Base-by-base conservation (phyloP, 2,113 vertebrate genomes). In the Oreochromis tanganicae region DNA sequence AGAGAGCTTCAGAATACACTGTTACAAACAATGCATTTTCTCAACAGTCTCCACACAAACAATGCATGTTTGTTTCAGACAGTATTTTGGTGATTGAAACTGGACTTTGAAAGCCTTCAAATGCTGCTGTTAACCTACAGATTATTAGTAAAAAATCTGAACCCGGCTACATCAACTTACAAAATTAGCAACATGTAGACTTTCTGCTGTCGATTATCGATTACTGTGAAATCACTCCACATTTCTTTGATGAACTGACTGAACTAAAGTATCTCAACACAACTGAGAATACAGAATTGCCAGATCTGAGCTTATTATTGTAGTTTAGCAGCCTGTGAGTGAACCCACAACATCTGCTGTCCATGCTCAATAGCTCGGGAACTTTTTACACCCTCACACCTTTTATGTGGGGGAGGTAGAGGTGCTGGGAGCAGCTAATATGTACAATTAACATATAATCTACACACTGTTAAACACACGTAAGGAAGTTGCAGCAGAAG, bases 111-210 rank as follows among this genome's bases (percentile, higher is more conserved):
- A 79, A 34, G n/a, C 34, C n/a, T 80, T 38, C 14, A 73, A 73
- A 73, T 3, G 5, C 38, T 27, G 38, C 5, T 73, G 10, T 43
- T 43, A 21, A 36, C 3, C 34, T 66, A 43, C 4, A 43, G 7
- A 71, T 71, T 71, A 71, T 43, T 71, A 24, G 36, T 71, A 41
- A 8, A 71, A 8, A 71, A 43, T 41, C 11, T 43, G 66, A 71
- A 43, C 14, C 27, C 0, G 14, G 56, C 0, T 29, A 59, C 17
- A 32, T 61, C 9, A 61, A 61, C 12, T 24, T 24, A 17, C 2
- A 46, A 16, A 73, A 73, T 46, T 24, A 43, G 38, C 41, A 73
- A 46, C 66, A 27, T 73, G 41, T 46, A 16, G 9, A 50, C 6
- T 75, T 75, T 48, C 24, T 12, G 71, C 43, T 75, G 71, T 41